Percentiles rank a stretch among this genome's conserved stretches.
These are phyloP conservation scores for Myathropa florea DNA, from an alignment of 2,888 invertebrate genomes.

Conservation along the genomic window DNA sequence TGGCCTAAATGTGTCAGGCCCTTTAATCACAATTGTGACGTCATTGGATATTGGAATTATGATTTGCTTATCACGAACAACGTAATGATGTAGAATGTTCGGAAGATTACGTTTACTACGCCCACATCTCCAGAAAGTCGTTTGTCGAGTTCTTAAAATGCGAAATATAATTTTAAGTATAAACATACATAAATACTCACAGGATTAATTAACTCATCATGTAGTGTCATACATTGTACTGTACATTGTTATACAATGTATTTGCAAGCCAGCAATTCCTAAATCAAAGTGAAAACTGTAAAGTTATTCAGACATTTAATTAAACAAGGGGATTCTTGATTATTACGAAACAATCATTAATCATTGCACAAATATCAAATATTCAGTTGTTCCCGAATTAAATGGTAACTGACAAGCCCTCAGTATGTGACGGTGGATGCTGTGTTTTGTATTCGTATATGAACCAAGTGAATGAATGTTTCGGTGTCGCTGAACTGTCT, in stretches of 20 bases:
- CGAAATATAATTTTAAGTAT: too few relatives aligned
- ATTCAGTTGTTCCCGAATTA: not conserved
- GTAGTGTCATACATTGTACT: too few relatives aligned
- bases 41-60: not conserved
- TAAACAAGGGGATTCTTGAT: not conserved
- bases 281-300: not conserved
- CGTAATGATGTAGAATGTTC: too few relatives aligned
- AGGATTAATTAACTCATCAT: too few relatives aligned
- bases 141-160: too few relatives aligned
- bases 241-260: too few relatives aligned
- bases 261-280: not conserved
- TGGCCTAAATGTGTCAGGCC: not conserved
- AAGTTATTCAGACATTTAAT: not conserved
- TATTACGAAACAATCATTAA: not conserved
- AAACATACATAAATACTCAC: too few relatives aligned
- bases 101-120: too few relatives aligned
- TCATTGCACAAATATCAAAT: too few relatives aligned
- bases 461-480: not conserved
- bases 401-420: not conserved
- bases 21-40: not conserved
- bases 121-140: too few relatives aligned
- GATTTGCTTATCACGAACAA: too few relatives aligned
- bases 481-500: not conserved
- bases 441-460: not conserved
- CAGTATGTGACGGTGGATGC: not conserved